Evolutionary conservation across 2,113 vertebrate genomes (phyloP).

Genomic region (Martes martes): DNA sequence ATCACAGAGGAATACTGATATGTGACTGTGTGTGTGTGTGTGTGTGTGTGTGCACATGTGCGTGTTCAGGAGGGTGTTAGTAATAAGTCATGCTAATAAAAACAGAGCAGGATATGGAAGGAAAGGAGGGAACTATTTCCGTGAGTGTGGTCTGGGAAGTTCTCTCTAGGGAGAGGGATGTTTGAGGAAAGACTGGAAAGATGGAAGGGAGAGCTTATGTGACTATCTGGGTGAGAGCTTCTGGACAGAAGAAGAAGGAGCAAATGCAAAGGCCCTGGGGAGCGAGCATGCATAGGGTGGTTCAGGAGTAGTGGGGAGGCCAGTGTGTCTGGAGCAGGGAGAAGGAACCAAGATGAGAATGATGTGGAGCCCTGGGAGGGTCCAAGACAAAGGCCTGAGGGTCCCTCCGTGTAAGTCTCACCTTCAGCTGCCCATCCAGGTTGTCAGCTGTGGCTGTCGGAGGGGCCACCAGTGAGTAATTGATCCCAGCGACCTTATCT

Average conservation of each 20-base stretch:
- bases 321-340: background rate
- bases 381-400: background rate
- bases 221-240: background rate
- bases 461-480: slow-evolving; percentile 80
- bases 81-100: background rate
- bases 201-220: background rate
- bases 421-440: slow-evolving; percentile 78
- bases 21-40: no score
- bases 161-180: background rate
- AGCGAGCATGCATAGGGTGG: accelerated
- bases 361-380: background rate
- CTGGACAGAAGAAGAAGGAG: background rate
- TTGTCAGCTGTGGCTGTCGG: background rate
- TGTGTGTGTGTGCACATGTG: background rate
- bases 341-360: background rate
- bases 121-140: background rate
- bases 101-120: background rate
- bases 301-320: background rate
- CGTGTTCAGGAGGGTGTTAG: background rate
- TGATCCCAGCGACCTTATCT: slow-evolving; percentile 56
- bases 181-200: background rate
- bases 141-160: background rate
- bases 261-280: background rate
- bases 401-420: slow-evolving; percentile 51
- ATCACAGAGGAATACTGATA: background rate